Evolutionary conservation across 2,888 invertebrate genomes (phyloP).

Genomic region (Eilema caniola): DNA sequence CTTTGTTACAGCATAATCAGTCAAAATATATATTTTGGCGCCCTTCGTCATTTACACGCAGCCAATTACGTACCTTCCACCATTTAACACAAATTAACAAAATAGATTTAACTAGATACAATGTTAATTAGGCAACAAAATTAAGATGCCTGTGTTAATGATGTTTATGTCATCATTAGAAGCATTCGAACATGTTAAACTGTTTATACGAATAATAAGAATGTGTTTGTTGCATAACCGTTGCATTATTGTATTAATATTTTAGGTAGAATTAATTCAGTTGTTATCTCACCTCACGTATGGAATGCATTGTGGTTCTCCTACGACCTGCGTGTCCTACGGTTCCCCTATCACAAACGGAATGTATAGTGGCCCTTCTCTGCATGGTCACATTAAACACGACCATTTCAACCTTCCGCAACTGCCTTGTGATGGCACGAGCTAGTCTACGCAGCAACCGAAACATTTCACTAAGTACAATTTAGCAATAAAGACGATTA

Average conservation of each 20-base stretch:
- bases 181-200: constrained; percentile 22
- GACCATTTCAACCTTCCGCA: constrained; percentile 69
- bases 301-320: constrained; percentile 73
- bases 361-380: constrained; percentile 70
- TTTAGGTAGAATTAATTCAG: not conserved
- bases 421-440: constrained; percentile 64
- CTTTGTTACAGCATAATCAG: not conserved
- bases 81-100: constrained; percentile 18
- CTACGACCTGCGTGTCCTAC: constrained; percentile 54
- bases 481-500: not conserved
- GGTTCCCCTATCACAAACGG: constrained; percentile 62
- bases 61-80: not conserved
- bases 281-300: constrained; percentile 72
- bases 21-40: not conserved
- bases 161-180: constrained; percentile 32
- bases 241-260: not conserved
- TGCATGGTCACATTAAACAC: constrained; percentile 67
- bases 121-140: constrained; percentile 37
- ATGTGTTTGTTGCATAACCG: constrained; percentile 13
- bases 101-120: constrained; percentile 35
- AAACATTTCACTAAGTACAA: constrained; percentile 59
- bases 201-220: constrained; percentile 20
- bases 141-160: constrained; percentile 32
- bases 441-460: constrained; percentile 67
- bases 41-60: not conserved